Evolutionary conservation across 2,113 vertebrate species (phyloP).

Genomic region (Nipponia nippon): DNA sequence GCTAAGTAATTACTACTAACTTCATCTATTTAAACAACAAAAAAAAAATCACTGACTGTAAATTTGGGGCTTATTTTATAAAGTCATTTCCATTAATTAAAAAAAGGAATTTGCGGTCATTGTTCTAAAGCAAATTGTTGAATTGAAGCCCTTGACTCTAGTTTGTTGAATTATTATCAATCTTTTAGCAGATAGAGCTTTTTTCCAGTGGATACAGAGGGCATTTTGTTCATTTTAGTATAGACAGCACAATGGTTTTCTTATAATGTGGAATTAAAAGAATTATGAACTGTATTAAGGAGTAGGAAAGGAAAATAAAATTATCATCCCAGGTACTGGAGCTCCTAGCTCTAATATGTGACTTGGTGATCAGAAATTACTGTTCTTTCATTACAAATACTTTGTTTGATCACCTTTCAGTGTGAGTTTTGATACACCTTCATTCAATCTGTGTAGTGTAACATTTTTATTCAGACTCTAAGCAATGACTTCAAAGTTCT

Average conservation of each 20-base stretch:
- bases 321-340: neutral
- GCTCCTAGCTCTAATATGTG: neutral
- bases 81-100: neutral
- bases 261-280: neutral
- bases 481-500: neutral
- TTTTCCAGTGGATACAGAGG: neutral
- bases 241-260: neutral
- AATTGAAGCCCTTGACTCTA: neutral
- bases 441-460: neutral
- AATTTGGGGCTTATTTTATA: neutral
- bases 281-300: neutral
- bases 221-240: neutral
- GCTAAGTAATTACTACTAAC: neutral
- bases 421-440: neutral
- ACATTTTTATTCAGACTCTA: neutral
- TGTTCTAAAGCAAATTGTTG: neutral
- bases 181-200: neutral
- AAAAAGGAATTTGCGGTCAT: neutral
- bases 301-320: neutral
- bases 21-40: neutral
- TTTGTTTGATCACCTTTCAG: neutral
- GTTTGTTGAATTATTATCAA: neutral
- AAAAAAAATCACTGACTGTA: neutral
- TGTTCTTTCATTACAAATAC: neutral
- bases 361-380: neutral